Conservation (phyloP, 1,140 invertebrate species). For the Apis cerana region DNA sequence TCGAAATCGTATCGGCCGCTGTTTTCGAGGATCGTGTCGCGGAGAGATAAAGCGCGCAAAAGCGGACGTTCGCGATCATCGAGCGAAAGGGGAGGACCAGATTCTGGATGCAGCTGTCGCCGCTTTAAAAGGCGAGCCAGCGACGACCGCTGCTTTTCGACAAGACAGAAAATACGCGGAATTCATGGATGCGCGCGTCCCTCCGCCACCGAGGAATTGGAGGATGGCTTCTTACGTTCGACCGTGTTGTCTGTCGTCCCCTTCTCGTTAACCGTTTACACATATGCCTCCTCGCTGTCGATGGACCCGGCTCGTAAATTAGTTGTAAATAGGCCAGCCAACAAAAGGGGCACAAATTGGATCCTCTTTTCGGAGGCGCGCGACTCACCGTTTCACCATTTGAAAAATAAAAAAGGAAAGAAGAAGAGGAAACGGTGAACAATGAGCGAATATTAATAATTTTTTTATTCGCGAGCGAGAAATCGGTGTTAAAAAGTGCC, state of each 20-base stretch:
- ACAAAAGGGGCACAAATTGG: constrained; percentile 31
- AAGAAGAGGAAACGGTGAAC: too few species aligned
- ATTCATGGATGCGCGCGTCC: constrained; percentile 18
- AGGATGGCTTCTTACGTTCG: background rate
- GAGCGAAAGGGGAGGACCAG: constrained; percentile 46
- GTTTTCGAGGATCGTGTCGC: background rate
- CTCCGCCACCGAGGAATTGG: too few species aligned
- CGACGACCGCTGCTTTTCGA: constrained; percentile 28
- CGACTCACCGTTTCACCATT: background rate
- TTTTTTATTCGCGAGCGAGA: too few species aligned
- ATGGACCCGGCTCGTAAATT: constrained; percentile 21
- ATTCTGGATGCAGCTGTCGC: constrained; percentile 54
- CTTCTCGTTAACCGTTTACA: constrained; percentile 28
- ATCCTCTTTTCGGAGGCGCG: background rate
- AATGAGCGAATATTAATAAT: too few species aligned
- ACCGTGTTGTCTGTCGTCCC: background rate
- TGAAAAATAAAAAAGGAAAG: background rate
- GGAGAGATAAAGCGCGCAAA: constrained; percentile 26
- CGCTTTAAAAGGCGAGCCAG: constrained; percentile 44
- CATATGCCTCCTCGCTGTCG: background rate
- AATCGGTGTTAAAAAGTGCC: too few species aligned
- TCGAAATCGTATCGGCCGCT: background rate
- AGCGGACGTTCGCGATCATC: constrained; percentile 44
- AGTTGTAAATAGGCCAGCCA: constrained; percentile 29
- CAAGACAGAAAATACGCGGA: constrained; percentile 36